Percentiles rank a stretch among this genome's conserved stretches.
Evolutionary conservation across 1,140 invertebrate genomes (phyloP).

Genomic region (Theocolax elegans): DNA sequence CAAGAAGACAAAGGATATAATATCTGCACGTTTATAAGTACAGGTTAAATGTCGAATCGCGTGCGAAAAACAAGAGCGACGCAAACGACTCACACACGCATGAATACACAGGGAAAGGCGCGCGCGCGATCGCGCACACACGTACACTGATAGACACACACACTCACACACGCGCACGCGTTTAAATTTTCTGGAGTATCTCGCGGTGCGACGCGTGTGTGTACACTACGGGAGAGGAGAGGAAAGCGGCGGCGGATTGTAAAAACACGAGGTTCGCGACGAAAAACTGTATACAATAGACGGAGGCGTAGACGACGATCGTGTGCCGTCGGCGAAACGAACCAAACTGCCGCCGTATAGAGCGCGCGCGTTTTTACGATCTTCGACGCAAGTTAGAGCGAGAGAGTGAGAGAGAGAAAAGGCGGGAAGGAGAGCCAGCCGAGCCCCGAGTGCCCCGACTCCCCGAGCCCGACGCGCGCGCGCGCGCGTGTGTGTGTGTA

Average conservation of each 20-base stretch:
- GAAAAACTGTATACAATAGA: no score
- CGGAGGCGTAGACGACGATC: no score
- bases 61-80: slow-evolving; percentile 8
- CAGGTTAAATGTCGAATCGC: not conserved
- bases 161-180: not conserved
- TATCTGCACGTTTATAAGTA: no score
- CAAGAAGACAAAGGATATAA: no score
- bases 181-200: not conserved
- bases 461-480: no score
- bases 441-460: no score
- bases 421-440: not conserved
- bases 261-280: no score
- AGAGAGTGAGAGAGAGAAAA: slow-evolving; percentile 1
- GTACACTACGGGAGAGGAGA: no score
- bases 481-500: no score
- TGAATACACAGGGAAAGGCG: not conserved
- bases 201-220: no score
- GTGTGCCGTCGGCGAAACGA: slow-evolving; percentile 22
- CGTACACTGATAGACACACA: no score
- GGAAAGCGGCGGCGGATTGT: no score
- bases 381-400: not conserved
- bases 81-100: not conserved
- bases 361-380: slow-evolving; percentile 38
- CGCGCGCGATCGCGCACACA: not conserved
- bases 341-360: slow-evolving; percentile 28